Evolutionary conservation across 35 echinoderm and acorn worm genomes (phyloP).

Genomic region (Heliocidaris tuberculata): DNA sequence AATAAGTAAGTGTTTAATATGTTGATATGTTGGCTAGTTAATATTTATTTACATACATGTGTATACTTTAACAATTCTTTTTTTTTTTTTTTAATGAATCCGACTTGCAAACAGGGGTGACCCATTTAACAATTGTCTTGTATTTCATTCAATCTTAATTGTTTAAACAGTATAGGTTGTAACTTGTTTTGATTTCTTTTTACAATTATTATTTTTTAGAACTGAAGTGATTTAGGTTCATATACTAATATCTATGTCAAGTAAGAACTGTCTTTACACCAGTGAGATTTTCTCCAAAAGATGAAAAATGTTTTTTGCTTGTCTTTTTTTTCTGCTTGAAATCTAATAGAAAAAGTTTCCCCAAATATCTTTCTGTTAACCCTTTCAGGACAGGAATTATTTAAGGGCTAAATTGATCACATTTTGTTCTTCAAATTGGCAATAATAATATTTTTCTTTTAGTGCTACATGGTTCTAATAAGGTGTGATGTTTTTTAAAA

Average conservation of each 20-base stretch:
- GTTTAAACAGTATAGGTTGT: neutral
- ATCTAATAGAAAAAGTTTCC: neutral
- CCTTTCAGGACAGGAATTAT: no score
- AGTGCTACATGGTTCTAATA: no score
- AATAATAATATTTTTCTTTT: no score
- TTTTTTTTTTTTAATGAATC: neutral
- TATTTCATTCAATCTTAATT: neutral
- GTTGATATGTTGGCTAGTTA: neutral
- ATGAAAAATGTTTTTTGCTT: no score
- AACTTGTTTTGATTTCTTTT: no score
- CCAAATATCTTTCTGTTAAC: neutral
- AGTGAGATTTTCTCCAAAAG: neutral
- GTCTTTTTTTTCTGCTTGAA: neutral
- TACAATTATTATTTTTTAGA: no score
- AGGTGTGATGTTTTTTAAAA: no score
- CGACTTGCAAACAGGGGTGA: neutral
- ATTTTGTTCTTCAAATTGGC: no score
- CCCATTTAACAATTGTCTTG: neutral
- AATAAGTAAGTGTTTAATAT: neutral
- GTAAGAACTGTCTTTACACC: neutral
- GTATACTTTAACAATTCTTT: neutral
- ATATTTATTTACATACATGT: neutral
- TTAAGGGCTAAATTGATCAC: no score
- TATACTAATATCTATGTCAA: no score
- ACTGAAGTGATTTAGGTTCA: no score